These are phyloP conservation scores for Cavia aperea DNA, from an alignment of 2,113 vertebrate genomes.

Conservation along the genomic window DNA sequence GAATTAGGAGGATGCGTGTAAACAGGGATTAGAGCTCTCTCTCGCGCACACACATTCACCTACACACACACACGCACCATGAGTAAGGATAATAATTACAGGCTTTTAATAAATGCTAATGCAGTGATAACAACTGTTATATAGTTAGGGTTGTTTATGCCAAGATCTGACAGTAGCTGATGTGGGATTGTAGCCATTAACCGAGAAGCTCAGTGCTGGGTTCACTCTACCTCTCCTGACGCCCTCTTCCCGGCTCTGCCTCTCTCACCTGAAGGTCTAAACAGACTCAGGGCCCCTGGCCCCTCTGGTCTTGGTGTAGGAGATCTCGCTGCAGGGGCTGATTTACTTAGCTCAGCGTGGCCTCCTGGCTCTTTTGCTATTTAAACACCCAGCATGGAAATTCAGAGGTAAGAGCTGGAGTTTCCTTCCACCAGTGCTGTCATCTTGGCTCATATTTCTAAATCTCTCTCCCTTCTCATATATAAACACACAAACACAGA, in stretches of 20 bases:
- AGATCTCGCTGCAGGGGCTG: accelerated
- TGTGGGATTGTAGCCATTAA: conserved; percentile 38
- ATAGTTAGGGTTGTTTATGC: conserved; percentile 43
- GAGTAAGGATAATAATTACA: conserved; percentile 51
- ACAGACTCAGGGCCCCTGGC: background rate
- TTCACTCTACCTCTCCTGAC: background rate
- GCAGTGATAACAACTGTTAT: conserved; percentile 54
- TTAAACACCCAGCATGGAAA: background rate
- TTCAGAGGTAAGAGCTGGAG: background rate
- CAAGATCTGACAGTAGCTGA: conserved; percentile 47
- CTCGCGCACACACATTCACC: background rate
- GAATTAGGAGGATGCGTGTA: conserved; percentile 51
- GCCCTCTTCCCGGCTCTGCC: background rate
- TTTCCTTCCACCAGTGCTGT: background rate
- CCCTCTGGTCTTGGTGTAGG: background rate
- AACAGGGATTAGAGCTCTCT: conserved; percentile 14
- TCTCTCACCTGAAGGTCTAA: background rate
- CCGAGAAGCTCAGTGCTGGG: background rate
- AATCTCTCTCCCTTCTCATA: background rate
- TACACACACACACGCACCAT: background rate
- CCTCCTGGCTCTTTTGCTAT: background rate
- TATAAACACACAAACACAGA: background rate
- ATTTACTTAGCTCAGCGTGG: accelerated
- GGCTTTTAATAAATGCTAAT: conserved; percentile 61
- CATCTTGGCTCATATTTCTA: background rate